Percentiles rank a stretch among this genome's conserved stretches.
phyloP scores from a whole-genome alignment of 2,797 vertebrate genomes.

The Falco rusticolus region DNA sequence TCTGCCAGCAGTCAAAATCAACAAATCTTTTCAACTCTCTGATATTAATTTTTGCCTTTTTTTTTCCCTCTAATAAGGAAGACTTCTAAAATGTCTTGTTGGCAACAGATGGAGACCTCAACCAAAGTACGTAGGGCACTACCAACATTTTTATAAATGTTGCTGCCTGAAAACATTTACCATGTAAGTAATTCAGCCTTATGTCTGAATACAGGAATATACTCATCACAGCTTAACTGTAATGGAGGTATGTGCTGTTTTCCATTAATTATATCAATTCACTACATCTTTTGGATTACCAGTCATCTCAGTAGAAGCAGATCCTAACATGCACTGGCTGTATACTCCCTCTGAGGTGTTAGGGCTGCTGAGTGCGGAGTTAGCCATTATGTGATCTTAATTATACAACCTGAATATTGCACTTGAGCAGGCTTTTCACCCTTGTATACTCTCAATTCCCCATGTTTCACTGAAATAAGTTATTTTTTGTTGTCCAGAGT shows the following conservation, averaged over 20 bases:
- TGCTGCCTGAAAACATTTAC: not conserved
- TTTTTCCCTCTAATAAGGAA: not conserved
- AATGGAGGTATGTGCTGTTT: not conserved
- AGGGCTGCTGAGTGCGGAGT: not conserved
- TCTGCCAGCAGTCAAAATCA: not conserved
- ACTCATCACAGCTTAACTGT: not conserved
- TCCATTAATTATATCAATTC: not conserved
- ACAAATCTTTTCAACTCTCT: not conserved
- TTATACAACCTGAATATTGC: not conserved
- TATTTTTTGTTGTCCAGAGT: not conserved
- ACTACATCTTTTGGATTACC: not conserved
- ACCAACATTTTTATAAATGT: not conserved
- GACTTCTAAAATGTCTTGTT: not conserved
- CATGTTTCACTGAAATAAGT: not conserved
- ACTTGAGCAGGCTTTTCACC: not conserved
- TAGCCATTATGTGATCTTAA: not conserved
- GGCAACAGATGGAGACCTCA: not conserved
- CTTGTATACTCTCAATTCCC: not conserved
- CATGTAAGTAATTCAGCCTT: not conserved
- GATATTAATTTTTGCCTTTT: not conserved
- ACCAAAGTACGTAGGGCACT: not conserved
- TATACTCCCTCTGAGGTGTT: not conserved
- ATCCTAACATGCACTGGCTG: not conserved
- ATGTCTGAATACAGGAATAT: not conserved
- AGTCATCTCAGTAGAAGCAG: not conserved